Conservation (phyloP, 2,113 vertebrate species). For the Zosterops japonicus region DNA sequence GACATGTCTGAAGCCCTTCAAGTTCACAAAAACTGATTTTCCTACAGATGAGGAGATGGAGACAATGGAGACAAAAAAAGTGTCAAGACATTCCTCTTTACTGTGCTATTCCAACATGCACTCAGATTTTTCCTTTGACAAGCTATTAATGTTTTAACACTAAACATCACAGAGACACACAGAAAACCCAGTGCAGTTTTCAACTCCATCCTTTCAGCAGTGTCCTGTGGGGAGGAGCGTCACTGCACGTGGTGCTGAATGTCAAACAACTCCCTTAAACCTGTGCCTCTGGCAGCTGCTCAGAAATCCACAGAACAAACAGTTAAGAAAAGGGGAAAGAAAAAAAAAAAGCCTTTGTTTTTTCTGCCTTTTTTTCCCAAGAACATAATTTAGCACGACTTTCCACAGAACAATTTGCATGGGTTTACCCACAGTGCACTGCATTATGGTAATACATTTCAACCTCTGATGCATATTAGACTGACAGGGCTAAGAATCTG, state of each 20-base stretch:
- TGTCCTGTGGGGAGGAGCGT: neutral
- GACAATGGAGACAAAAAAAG: neutral
- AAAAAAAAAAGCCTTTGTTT: neutral
- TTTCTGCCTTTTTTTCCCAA: neutral
- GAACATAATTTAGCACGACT: constrained; percentile 22
- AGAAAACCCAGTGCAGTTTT: neutral
- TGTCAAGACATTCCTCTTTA: neutral
- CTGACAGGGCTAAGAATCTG: constrained; percentile 40
- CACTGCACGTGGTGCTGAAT: neutral
- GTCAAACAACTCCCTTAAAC: neutral
- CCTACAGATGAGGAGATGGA: neutral
- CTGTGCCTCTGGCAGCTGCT: neutral
- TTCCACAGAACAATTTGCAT: constrained; percentile 47
- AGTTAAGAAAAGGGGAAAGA: neutral
- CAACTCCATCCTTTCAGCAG: neutral
- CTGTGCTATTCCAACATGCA: neutral
- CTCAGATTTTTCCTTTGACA: neutral
- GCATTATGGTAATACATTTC: constrained; percentile 44
- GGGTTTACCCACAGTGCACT: constrained; percentile 62
- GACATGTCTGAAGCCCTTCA: neutral
- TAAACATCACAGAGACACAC: neutral
- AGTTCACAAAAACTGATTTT: neutral
- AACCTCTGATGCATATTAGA: constrained; percentile 18
- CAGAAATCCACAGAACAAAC: constrained; percentile 15
- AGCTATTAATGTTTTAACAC: constrained; percentile 3